Evolutionary conservation across 2,888 invertebrate genomes (phyloP).

Genomic region (Dicyrtoma fusca): DNA sequence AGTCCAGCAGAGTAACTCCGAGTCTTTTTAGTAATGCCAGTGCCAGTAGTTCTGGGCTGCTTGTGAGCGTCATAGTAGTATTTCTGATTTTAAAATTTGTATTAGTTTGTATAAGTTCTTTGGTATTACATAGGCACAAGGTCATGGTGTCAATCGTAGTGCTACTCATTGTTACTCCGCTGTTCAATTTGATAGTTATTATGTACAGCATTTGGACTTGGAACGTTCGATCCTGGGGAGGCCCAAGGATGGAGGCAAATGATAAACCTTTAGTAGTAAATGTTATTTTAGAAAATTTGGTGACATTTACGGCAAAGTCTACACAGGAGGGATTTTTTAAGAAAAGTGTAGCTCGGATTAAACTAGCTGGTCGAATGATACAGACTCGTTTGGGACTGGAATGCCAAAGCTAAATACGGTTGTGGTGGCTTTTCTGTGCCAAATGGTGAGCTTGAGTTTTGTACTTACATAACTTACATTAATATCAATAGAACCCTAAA

Average conservation of each 20-base stretch:
- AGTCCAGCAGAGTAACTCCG: too few species aligned
- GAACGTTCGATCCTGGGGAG: conserved; percentile 43
- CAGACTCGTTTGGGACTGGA: background rate
- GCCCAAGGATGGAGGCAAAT: conserved; percentile 37
- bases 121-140: conserved; percentile 32
- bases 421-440: too few species aligned
- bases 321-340: conserved; percentile 10
- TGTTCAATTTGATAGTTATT: conserved; percentile 39
- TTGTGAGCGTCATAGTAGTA: background rate
- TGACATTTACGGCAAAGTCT: conserved; percentile 25
- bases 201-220: conserved; percentile 42
- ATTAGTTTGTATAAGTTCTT: conserved; percentile 19
- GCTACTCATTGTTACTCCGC: conserved; percentile 33
- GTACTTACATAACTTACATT: too few species aligned
- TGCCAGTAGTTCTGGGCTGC: background rate
- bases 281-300: conserved; percentile 7
- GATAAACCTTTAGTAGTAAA: background rate
- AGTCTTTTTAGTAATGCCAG: conserved; percentile 4
- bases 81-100: conserved; percentile 5
- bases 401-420: too few species aligned
- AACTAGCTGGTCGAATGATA: conserved; percentile 28
- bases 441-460: too few species aligned
- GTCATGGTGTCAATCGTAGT: conserved; percentile 32
- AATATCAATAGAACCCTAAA: too few species aligned
- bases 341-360: conserved; percentile 33